phyloP scores from a whole-genome alignment of 2,888 invertebrate genomes.

The Zaprionus obscuricornis region DNA sequence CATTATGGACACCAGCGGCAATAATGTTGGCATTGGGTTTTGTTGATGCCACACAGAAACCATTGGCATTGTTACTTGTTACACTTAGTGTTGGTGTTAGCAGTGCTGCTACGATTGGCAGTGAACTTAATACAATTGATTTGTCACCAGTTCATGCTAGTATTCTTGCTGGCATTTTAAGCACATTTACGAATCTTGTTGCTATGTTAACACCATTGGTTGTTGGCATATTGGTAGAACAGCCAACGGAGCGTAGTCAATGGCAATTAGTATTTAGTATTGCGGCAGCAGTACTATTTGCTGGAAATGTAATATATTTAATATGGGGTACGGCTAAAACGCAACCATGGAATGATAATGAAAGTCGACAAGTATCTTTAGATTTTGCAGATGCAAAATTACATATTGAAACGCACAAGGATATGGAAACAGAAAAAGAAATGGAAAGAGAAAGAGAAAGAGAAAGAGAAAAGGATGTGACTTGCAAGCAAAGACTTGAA shows the following conservation, averaged over 20 bases:
- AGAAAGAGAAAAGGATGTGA: no score
- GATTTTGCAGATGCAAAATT: constrained; percentile 50
- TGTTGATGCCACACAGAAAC: constrained; percentile 80
- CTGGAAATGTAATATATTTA: constrained; percentile 88
- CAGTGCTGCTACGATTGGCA: constrained; percentile 83
- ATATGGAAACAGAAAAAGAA: no score
- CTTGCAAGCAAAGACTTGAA: no score
- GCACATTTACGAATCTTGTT: constrained; percentile 85
- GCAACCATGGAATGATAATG: constrained; percentile 86
- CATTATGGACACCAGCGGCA: constrained; percentile 84
- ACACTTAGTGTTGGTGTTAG: constrained; percentile 84
- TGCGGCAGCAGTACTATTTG: constrained; percentile 87
- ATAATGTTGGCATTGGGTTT: constrained; percentile 85
- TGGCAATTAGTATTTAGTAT: constrained; percentile 90
- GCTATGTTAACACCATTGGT: constrained; percentile 86
- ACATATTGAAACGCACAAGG: constrained; percentile 20
- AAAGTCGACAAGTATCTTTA: constrained; percentile 72
- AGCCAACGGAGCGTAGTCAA: constrained; percentile 84
- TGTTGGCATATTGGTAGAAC: constrained; percentile 84
- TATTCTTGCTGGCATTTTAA: constrained; percentile 87
- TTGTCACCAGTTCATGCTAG: constrained; percentile 88
- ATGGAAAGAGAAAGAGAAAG: background rate
- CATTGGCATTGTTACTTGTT: constrained; percentile 84
- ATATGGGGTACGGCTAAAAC: constrained; percentile 87
- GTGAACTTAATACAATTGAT: constrained; percentile 85